These are phyloP conservation scores for Malurus cyaneus DNA, from an alignment of 2,113 vertebrate genomes.

Conservation along the genomic window DNA sequence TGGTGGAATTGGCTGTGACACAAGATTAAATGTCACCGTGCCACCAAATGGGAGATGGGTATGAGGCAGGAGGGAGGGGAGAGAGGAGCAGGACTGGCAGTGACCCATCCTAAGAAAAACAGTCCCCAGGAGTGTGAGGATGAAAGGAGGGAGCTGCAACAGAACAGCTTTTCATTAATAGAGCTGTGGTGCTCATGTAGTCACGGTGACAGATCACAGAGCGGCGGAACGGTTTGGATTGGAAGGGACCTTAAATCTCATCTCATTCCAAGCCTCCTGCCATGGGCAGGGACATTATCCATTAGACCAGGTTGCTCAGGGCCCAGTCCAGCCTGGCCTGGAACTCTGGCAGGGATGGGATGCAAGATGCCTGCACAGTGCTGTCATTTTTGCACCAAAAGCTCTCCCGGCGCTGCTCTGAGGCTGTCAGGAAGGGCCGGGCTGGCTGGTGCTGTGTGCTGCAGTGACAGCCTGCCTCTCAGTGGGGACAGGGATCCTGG, in stretches of 20 bases:
- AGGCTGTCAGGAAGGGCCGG: background rate
- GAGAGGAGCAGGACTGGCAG: background rate
- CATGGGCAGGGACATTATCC: background rate
- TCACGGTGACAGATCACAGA: background rate
- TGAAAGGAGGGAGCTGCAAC: background rate
- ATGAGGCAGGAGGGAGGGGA: background rate
- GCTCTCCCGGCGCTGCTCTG: background rate
- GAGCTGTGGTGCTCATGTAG: background rate
- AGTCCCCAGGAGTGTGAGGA: background rate
- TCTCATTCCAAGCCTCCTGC: background rate
- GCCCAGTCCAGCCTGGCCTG: background rate
- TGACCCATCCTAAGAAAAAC: background rate
- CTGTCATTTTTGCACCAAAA: background rate
- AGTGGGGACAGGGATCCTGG: background rate
- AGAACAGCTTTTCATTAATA: background rate
- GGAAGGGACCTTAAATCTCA: background rate
- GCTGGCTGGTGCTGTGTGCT: background rate
- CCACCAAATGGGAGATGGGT: background rate
- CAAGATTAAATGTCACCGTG: background rate
- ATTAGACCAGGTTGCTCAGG: background rate
- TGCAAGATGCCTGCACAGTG: background rate
- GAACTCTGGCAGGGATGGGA: background rate
- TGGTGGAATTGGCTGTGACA: fast-evolving
- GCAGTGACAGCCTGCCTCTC: slow-evolving; percentile 31
- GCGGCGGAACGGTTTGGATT: background rate